Percentiles rank a stretch among this genome's conserved stretches.
These are phyloP conservation scores for Lasioglossum villosulum DNA, from an alignment of 2,888 invertebrate genomes.

Conservation along the genomic window DNA sequence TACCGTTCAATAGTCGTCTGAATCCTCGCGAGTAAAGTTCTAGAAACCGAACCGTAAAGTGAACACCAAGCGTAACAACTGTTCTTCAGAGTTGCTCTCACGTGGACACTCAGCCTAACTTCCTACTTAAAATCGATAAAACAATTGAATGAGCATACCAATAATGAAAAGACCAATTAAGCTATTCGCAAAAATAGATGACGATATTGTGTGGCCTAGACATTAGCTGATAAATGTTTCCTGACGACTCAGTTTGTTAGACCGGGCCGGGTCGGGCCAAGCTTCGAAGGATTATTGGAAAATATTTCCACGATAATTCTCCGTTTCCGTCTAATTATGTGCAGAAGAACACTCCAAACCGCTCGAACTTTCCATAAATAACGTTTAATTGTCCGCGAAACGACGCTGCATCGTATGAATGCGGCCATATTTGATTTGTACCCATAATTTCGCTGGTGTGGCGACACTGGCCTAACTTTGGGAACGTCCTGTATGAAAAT, in stretches of 20 bases:
- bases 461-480: neutral
- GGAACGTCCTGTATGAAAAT: neutral
- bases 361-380: conserved; percentile 13
- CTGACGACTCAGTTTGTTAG: conserved; percentile 18
- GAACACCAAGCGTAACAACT: conserved; percentile 1
- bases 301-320: conserved; percentile 12
- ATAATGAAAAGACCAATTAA: too few species aligned
- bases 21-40: neutral
- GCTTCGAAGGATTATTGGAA: conserved; percentile 11
- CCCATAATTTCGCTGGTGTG: too few species aligned
- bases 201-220: neutral
- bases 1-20: neutral
- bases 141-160: too few species aligned
- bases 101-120: neutral
- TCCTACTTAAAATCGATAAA: too few species aligned
- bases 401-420: neutral
- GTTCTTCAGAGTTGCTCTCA: neutral
- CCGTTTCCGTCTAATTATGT: conserved; percentile 19
- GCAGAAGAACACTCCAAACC: neutral
- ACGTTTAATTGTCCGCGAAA: conserved; percentile 35
- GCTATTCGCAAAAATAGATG: too few species aligned
- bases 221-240: conserved; percentile 35
- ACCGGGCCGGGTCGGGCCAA: neutral
- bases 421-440: neutral
- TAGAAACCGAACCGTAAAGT: neutral